Percentiles rank a stretch among this genome's conserved stretches.
Conservation (phyloP, 1,140 invertebrate species). For the Procambarus virginalis region DNA sequence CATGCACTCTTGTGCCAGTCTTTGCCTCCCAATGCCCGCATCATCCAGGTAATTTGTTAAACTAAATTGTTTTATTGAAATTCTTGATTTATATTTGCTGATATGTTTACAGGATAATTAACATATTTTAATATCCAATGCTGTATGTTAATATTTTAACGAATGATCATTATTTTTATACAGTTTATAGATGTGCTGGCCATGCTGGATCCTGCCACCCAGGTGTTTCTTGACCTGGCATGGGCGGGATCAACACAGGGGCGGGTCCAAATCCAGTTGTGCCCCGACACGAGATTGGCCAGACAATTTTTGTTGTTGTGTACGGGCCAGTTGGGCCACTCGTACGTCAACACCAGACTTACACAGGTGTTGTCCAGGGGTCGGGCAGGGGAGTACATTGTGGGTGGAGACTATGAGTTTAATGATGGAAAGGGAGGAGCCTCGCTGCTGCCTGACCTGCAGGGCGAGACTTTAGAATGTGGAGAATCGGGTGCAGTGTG, state of each 20-base stretch:
- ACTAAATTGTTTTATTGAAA: too few species aligned
- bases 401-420: conserved; percentile 36
- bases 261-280: conserved; percentile 31
- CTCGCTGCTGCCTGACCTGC: background rate
- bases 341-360: conserved; percentile 5
- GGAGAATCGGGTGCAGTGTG: conserved; percentile 14
- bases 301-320: conserved; percentile 24
- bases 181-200: conserved; percentile 11
- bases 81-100: too few species aligned
- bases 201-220: conserved; percentile 11
- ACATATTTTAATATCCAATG: too few species aligned
- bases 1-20: too few species aligned
- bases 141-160: too few species aligned
- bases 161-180: background rate
- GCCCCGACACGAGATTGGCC: conserved; percentile 16
- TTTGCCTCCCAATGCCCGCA: too few species aligned
- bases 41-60: too few species aligned
- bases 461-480: background rate
- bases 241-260: background rate
- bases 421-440: conserved; percentile 38
- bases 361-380: conserved; percentile 29
- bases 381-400: background rate
- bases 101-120: too few species aligned
- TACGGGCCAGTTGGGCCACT: conserved; percentile 6
- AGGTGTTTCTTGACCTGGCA: conserved; percentile 33